These are phyloP conservation scores for Operophtera brumata DNA, from an alignment of 2,888 invertebrate species.

Conservation along the genomic window DNA sequence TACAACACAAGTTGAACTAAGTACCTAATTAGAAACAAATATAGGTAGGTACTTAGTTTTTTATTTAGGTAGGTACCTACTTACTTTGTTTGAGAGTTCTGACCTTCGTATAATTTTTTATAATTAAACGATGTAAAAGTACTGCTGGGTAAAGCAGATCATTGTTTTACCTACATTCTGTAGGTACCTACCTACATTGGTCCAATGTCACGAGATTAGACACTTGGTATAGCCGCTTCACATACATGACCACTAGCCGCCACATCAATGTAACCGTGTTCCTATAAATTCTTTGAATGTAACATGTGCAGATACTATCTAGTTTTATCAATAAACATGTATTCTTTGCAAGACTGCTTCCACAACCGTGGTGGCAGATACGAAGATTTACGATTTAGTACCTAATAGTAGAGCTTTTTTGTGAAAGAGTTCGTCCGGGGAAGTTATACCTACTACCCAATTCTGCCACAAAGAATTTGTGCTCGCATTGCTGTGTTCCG, in stretches of 20 bases:
- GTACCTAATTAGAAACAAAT: neutral
- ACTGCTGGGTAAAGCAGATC: slow-evolving; percentile 16
- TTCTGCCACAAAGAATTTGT: too few relatives aligned
- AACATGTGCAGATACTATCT: neutral
- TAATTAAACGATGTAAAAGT: slow-evolving; percentile 21
- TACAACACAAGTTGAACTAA: too few relatives aligned
- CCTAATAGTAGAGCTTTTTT: too few relatives aligned
- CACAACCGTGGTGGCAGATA: too few relatives aligned
- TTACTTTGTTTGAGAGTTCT: slow-evolving; percentile 9
- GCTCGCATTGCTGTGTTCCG: too few relatives aligned
- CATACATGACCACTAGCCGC: slow-evolving; percentile 26
- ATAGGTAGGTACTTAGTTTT: neutral
- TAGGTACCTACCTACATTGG: slow-evolving; percentile 35
- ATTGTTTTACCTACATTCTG: slow-evolving; percentile 19
- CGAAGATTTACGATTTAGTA: neutral
- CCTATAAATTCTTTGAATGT: too few relatives aligned
- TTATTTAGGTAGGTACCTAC: neutral
- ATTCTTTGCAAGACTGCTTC: neutral
- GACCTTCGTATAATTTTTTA: slow-evolving; percentile 17
- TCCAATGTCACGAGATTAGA: slow-evolving; percentile 41
- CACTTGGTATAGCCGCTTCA: slow-evolving; percentile 31
- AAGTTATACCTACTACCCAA: too few relatives aligned
- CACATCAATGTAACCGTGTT: neutral
- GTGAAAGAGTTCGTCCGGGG: too few relatives aligned
- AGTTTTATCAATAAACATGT: neutral